Base-by-base conservation (phyloP, 2,797 vertebrate genomes). In the Acomys russatus region DNA sequence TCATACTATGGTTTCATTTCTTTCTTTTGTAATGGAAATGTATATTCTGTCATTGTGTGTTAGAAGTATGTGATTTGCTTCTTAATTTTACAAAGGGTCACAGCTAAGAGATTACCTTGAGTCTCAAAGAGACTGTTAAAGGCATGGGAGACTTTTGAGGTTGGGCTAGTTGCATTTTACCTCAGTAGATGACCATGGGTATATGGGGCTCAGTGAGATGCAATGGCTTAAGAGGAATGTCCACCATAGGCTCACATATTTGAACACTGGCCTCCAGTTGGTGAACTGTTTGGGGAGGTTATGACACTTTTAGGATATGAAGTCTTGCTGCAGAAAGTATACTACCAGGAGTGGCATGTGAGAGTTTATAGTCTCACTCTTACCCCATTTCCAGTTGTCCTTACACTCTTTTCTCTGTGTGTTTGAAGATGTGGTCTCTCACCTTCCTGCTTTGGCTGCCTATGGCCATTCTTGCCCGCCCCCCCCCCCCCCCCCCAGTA, bases 391-490 rank as follows among this genome's bases (percentile, higher is more conserved):
- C 23, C 5, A 10, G 22, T 74, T 74, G 10, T 44, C 73, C 6
- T 2, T 22, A 5, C n/a, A n/a, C 35, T 38, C 35, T 20, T 23
- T 74, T 74, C 71, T 74, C 20, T 23, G 35, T 74, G 35, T 74
- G 35, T 74, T 44, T 10, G 20, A 44, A 74, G 35, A 38, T 38
- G 3, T 38, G 22, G 23, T 38, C 35, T 12, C 38, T 11, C 35
- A 23, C 35, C 20, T 38, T 38, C 71, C 35, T 74, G 18, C 79
- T 83, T 90, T 96, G 23, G 85, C 79, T 90, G 85, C 93, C 91
- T 97, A 83, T 85, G 92, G 54, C 35, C 38, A 38, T 74, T 35
- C 71, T 74, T 74, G n/a, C n/a, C n/a, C n/a, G n/a, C n/a, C n/a
- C n/a, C n/a, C n/a, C n/a, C n/a, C n/a, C n/a, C 20, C 20, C 9